These are phyloP conservation scores for Enteromius argenteus DNA, from an alignment of 2,797 vertebrate genomes.

Conservation along the genomic window DNA sequence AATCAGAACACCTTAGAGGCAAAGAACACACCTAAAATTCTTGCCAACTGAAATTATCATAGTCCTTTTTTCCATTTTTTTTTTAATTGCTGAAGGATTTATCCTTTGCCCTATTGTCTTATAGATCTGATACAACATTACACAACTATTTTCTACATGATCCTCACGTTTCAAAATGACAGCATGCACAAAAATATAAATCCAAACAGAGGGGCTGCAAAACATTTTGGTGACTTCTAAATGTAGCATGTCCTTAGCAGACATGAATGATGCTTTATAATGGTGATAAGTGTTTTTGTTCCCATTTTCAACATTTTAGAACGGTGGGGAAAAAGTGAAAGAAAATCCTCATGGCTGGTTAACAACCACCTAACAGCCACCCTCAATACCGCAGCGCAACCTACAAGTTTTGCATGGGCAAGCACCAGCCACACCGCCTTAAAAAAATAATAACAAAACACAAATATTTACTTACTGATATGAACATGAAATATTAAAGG, in stretches of 20 bases:
- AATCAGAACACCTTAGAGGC: background rate
- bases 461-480: background rate
- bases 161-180: background rate
- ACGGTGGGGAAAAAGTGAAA: no score
- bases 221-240: background rate
- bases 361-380: background rate
- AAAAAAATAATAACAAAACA: background rate
- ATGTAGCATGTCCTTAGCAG: background rate
- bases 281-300: background rate
- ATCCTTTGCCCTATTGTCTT: background rate
- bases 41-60: background rate
- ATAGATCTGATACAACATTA: background rate
- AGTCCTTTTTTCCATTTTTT: background rate
- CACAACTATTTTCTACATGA: background rate
- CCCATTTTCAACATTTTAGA: background rate
- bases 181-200: background rate
- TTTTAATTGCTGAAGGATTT: background rate
- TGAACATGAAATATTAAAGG: background rate
- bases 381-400: background rate
- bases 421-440: background rate
- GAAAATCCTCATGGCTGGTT: background rate
- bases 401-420: slow-evolving; percentile 3
- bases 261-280: background rate
- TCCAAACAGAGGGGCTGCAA: background rate
- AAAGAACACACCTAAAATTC: slow-evolving; percentile 6